Percentiles rank a stretch among this genome's conserved stretches.
These are phyloP conservation scores for Dynastes tityus DNA, from an alignment of 2,888 invertebrate genomes.

Conservation along the genomic window DNA sequence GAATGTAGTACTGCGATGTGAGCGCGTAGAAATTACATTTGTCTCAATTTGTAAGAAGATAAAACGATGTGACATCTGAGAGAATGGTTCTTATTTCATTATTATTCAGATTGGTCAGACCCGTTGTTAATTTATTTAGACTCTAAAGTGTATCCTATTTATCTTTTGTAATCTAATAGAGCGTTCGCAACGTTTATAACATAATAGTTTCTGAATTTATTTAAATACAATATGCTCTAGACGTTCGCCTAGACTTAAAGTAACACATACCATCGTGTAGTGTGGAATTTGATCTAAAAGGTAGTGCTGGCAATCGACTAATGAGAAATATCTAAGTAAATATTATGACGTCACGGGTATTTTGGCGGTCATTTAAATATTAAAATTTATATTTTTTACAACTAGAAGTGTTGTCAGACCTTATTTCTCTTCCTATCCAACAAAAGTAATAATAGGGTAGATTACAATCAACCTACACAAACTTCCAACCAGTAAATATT, in stretches of 20 bases:
- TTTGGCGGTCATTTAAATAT: no score
- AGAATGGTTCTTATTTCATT: conserved; percentile 40
- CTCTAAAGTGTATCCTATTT: conserved; percentile 52
- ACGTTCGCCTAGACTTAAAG: neutral
- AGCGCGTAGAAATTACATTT: conserved; percentile 17
- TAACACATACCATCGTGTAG: neutral
- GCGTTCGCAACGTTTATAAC: conserved; percentile 8
- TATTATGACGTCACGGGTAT: no score
- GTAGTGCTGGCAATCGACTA: no score
- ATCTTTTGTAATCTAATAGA: conserved; percentile 52
- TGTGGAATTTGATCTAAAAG: no score
- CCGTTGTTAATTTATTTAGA: conserved; percentile 53
- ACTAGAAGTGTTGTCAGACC: no score
- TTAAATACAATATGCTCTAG: neutral
- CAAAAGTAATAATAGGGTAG: no score
- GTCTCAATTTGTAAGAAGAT: conserved; percentile 36
- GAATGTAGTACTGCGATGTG: neutral
- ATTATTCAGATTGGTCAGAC: conserved; percentile 51
- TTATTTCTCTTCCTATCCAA: no score
- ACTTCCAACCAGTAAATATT: no score
- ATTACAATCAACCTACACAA: no score
- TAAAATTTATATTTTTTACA: no score
- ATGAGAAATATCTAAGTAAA: no score
- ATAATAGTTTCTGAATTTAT: conserved; percentile 36
- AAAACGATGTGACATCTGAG: conserved; percentile 1